These are phyloP conservation scores for Coelinius sp. DNA, from an alignment of 2,888 invertebrate genomes.

Conservation along the genomic window DNA sequence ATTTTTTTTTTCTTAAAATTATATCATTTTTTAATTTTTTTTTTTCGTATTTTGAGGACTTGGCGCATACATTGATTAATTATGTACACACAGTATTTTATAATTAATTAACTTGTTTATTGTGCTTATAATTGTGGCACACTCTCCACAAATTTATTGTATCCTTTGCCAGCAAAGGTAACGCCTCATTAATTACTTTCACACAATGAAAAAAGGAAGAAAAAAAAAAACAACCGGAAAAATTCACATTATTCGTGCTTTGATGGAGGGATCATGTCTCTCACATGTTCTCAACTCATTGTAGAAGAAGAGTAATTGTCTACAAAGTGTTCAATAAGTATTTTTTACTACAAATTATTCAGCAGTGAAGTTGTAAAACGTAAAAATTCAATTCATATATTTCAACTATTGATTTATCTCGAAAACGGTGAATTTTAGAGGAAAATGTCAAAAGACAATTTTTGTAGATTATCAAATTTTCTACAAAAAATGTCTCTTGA, in stretches of 20 bases:
- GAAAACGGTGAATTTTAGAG: no score
- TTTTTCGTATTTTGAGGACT: slow-evolving; percentile 9
- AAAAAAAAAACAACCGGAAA: no score
- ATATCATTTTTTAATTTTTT: slow-evolving; percentile 11
- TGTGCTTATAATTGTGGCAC: slow-evolving; percentile 9
- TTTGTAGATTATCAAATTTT: no score
- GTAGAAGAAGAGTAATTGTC: neutral
- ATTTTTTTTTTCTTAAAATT: no score
- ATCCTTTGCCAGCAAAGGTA: slow-evolving; percentile 48
- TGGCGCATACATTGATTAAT: neutral
- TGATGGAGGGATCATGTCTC: neutral
- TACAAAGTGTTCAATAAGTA: neutral
- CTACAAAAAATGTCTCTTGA: no score
- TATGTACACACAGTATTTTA: slow-evolving; percentile 4
- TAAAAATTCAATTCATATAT: no score
- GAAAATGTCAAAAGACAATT: no score
- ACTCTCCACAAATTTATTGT: neutral
- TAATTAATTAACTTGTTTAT: slow-evolving; percentile 7
- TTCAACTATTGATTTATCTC: no score
- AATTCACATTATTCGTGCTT: neutral
- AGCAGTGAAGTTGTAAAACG: no score
- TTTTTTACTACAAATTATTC: no score
- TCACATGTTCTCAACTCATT: neutral
- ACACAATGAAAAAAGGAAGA: slow-evolving; percentile 13
- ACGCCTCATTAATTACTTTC: slow-evolving; percentile 28